These are phyloP conservation scores for Pycnonotus jocosus DNA, from an alignment of 2,113 vertebrate genomes.

Conservation along the genomic window DNA sequence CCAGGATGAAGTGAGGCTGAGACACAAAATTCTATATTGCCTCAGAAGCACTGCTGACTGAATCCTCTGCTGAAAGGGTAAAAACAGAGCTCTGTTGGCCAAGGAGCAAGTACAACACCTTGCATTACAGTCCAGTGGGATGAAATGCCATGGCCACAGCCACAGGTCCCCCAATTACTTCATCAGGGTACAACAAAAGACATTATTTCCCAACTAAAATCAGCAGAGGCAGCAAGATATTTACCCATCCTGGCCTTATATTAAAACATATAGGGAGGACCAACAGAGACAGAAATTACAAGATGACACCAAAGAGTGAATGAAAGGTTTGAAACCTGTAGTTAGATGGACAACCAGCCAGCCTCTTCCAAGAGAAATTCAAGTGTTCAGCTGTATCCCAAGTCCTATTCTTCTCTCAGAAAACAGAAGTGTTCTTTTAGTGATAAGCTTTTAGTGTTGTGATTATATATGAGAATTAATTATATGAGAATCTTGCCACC, in stretches of 20 bases:
- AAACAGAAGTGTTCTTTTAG: not conserved
- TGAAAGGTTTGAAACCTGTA: not conserved
- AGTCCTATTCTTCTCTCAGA: not conserved
- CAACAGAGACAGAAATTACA: not conserved
- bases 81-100: not conserved
- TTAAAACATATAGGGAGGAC: accelerated
- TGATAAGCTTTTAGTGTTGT: not conserved
- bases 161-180: not conserved
- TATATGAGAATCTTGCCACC: not conserved
- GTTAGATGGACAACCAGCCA: not conserved
- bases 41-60: not conserved
- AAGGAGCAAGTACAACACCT: not conserved
- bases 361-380: not conserved
- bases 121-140: not conserved
- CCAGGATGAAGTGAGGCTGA: not conserved
- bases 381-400: not conserved
- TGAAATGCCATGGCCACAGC: not conserved
- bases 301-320: not conserved
- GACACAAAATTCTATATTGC: not conserved
- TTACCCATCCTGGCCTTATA: not conserved
- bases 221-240: not conserved
- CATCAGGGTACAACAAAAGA: not conserved
- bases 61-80: not conserved
- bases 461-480: not conserved
- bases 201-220: not conserved